Conservation (phyloP, 2,797 vertebrate genomes). For the Clamator glandarius region DNA sequence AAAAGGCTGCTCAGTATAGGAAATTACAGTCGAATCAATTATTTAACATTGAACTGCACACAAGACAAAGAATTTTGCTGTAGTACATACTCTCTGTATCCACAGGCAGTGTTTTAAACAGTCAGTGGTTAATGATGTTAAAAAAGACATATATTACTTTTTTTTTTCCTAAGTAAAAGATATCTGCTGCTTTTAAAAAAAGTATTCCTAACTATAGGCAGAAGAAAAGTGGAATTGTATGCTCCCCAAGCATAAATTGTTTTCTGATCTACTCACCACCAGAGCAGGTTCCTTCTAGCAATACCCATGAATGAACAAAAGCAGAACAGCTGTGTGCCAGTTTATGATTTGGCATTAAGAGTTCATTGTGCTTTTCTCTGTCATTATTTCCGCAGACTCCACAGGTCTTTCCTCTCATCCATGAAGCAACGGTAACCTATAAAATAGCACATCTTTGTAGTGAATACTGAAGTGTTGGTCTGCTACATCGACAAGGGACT, state of each 20-base stretch:
- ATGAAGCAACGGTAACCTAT: conserved; percentile 79
- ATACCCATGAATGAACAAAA: conserved; percentile 83
- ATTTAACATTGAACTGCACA: neutral
- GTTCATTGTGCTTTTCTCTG: conserved; percentile 81
- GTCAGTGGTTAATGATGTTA: neutral
- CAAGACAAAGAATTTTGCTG: neutral
- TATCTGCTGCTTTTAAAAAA: neutral
- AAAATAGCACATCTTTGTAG: neutral
- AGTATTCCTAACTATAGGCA: neutral
- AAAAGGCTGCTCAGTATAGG: neutral
- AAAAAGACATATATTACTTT: neutral
- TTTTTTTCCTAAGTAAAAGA: neutral
- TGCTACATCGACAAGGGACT: neutral
- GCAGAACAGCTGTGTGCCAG: conserved; percentile 71
- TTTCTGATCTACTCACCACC: conserved; percentile 53
- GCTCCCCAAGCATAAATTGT: neutral
- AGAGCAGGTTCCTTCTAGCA: conserved; percentile 77
- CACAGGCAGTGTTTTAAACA: neutral
- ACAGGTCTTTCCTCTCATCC: conserved; percentile 85
- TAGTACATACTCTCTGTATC: neutral
- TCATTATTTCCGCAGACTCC: conserved; percentile 87
- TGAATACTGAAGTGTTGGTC: neutral
- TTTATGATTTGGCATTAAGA: conserved; percentile 77
- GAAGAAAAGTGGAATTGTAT: neutral
- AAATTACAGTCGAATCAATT: neutral